Conservation (phyloP, 2,888 invertebrate genomes). For the Agrochola lota region DNA sequence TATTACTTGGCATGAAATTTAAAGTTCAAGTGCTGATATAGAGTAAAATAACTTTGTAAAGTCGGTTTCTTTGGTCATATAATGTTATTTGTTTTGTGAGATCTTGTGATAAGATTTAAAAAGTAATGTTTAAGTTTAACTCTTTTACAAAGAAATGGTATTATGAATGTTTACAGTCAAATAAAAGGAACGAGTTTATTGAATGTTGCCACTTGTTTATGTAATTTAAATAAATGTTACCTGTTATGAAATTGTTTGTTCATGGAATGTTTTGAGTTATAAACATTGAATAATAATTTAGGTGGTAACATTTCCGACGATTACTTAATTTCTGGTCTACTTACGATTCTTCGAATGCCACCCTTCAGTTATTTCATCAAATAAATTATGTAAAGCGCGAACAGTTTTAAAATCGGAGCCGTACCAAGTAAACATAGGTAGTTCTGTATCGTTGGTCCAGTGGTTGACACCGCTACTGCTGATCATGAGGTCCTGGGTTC, state of each 20-base stretch:
- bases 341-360: constrained; percentile 6
- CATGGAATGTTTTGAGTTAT: constrained; percentile 3
- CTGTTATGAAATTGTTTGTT: constrained; percentile 22
- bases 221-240: constrained; percentile 39
- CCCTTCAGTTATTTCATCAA: not conserved
- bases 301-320: not conserved
- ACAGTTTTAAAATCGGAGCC: not conserved
- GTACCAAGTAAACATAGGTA: not conserved
- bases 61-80: constrained; percentile 62
- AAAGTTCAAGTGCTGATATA: constrained; percentile 11
- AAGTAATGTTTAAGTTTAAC: constrained; percentile 39
- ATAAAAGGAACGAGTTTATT: constrained; percentile 50
- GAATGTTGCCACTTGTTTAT: constrained; percentile 48
- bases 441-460: too few species aligned
- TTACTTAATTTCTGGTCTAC: not conserved
- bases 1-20: not conserved
- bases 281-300: not conserved
- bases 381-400: not conserved
- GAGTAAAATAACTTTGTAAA: constrained; percentile 31
- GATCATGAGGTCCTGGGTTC: too few species aligned
- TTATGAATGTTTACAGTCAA: constrained; percentile 36
- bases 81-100: constrained; percentile 63
- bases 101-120: constrained; percentile 49
- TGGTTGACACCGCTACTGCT: too few species aligned
- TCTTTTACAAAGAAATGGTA: constrained; percentile 9